Percentiles rank a stretch among this genome's conserved stretches.
These are phyloP conservation scores for Apodemus agrarius DNA, from an alignment of 2,797 vertebrate species.

Conservation along the genomic window DNA sequence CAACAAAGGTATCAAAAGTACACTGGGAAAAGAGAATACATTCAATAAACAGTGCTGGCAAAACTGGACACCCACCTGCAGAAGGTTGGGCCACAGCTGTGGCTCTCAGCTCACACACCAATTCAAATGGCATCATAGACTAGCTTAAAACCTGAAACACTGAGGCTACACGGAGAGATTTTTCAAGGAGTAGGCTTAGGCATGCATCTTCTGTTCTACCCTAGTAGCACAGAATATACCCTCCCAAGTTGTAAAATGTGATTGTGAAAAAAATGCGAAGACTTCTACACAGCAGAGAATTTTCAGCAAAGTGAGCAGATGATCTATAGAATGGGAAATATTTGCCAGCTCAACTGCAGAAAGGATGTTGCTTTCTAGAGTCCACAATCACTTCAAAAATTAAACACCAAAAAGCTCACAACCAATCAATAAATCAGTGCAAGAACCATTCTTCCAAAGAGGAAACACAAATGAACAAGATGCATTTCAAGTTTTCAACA, in stretches of 20 bases:
- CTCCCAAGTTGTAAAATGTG: neutral
- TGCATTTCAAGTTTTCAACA: neutral
- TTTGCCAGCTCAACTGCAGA: neutral
- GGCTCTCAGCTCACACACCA: neutral
- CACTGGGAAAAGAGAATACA: neutral
- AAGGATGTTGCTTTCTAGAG: neutral
- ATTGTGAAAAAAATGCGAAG: too few species aligned
- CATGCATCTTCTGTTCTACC: neutral
- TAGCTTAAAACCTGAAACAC: neutral
- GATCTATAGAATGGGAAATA: neutral
- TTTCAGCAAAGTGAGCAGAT: neutral
- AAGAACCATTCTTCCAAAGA: neutral
- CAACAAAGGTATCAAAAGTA: neutral
- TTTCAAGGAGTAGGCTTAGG: neutral
- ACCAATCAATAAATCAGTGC: neutral
- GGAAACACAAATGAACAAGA: neutral
- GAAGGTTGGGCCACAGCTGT: neutral
- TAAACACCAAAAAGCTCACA: neutral
- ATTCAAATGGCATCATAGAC: neutral
- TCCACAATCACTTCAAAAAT: neutral
- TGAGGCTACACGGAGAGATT: neutral
- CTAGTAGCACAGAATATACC: neutral
- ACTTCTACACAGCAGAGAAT: neutral
- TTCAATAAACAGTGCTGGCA: neutral
- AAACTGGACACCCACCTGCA: neutral